Conservation (phyloP, 1,140 invertebrate genomes). For the Hydropsyche tenuis region DNA sequence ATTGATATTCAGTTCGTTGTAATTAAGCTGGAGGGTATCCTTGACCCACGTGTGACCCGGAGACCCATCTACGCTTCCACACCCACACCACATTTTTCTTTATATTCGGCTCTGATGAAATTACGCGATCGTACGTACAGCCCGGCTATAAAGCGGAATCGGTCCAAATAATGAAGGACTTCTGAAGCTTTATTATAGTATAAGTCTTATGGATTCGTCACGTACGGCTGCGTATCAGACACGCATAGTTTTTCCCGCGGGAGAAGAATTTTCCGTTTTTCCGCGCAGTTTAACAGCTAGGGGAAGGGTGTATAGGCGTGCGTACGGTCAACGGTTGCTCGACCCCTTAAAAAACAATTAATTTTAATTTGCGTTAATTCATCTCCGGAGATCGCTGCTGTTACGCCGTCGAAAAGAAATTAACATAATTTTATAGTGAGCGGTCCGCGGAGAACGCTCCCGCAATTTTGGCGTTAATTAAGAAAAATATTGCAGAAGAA, state of each 20-base stretch:
- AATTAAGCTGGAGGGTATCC: constrained; percentile 32
- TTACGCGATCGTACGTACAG: not conserved
- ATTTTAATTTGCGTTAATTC: constrained; percentile 39
- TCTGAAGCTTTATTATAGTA: no score
- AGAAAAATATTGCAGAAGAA: not conserved
- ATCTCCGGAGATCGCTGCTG: constrained; percentile 14
- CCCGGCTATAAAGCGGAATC: constrained; percentile 1
- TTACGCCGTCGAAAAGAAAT: constrained; percentile 25
- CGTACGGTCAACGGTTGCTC: not conserved
- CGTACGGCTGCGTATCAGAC: no score
- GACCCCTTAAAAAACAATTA: constrained; percentile 35
- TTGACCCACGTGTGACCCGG: constrained; percentile 25
- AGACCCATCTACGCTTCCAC: not conserved
- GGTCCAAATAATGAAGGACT: no score
- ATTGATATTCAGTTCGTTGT: constrained; percentile 37
- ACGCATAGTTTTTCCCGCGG: no score
- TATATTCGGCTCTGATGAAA: constrained; percentile 19
- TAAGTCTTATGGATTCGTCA: no score
- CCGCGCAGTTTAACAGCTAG: no score
- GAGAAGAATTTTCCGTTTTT: no score
- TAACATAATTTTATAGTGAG: constrained; percentile 36
- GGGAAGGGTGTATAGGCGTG: not conserved
- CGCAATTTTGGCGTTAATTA: constrained; percentile 19
- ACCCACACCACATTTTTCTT: not conserved
- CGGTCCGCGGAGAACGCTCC: constrained; percentile 7